Evolutionary conservation across 2,888 invertebrate species (phyloP), one percentile per base, ranked within the genome.

Genomic region (Ectemnius cavifrons): DNA sequence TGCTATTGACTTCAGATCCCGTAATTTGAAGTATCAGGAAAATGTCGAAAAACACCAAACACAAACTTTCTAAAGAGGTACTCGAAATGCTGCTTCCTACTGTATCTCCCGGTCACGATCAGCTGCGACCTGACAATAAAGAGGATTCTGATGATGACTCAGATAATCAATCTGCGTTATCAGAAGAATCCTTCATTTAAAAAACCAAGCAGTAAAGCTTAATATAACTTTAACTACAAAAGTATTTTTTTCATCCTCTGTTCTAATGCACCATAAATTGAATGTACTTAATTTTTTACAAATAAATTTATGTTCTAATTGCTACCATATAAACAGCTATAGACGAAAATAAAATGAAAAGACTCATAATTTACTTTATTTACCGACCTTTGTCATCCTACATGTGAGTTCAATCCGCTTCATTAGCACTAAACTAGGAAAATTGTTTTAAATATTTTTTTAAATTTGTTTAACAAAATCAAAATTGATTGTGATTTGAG

Each of bases 31-130:
- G 47, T n/a, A 47, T n/a, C 11, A 11, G 47, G n/a, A n/a, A 11
- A 47, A 47, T 47, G n/a, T 4, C 13, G 2, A 47, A n/a, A n/a
- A 47, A 47, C 47, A 4, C 13, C 0, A 47, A 47, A 47, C 11
- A 14, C 3, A 11, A 11, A 47, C n/a, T 47, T 47, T 47, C 47
- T 4, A 47, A 47, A n/a, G 47, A 47, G 2, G n/a, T n/a, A n/a
- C 47, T 47, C 11, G 47, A 47, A 47, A 47, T 47, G 47, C n/a
- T 47, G 47, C 47, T 47, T 47, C 47, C 47, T n/a, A n/a, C n/a
- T 47, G 47, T 3, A 47, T 47, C 47, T 47, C 47, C 47, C 47
- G 47, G 47, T 47, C 2, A 4, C 23, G 23, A 2, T 23, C 23
- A 23, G 23, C 23, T 23, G 23, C 23, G 23, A 3, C 23, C 23